A percentile compares a stretch with the other conserved stretches of the same genome.
These are phyloP conservation scores for Megathymus violae DNA, from an alignment of 1,140 invertebrate species.

Conservation along the genomic window DNA sequence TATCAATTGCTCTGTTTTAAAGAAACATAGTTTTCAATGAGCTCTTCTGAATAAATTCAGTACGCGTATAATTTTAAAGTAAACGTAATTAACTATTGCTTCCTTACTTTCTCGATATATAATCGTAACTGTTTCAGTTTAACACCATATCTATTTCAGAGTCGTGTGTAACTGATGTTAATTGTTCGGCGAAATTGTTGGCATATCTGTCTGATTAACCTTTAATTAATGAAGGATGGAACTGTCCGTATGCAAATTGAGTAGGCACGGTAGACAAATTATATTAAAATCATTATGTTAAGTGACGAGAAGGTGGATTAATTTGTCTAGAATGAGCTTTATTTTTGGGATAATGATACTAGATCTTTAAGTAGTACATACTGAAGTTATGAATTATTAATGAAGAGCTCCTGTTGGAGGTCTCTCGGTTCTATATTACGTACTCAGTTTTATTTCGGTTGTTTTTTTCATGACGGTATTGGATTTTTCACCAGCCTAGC, in stretches of 20 bases:
- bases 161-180: constrained; percentile 26
- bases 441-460: too few relatives aligned
- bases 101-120: constrained; percentile 3
- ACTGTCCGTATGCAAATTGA: constrained; percentile 22
- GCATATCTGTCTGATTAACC: constrained; percentile 32
- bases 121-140: constrained; percentile 26
- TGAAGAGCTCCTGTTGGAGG: too few relatives aligned
- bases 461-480: too few relatives aligned
- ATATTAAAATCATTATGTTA: neutral
- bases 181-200: constrained; percentile 22
- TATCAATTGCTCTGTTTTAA: neutral
- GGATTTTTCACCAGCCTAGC: too few relatives aligned
- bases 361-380: too few relatives aligned
- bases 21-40: too few relatives aligned
- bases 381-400: too few relatives aligned
- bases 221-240: constrained; percentile 26
- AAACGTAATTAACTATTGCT: constrained; percentile 1
- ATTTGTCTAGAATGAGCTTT: too few relatives aligned
- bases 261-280: neutral
- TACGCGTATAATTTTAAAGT: neutral
- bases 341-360: too few relatives aligned
- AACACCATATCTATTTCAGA: constrained; percentile 28
- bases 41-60: too few relatives aligned
- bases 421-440: too few relatives aligned
- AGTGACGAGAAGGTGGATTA: too few relatives aligned